Evolutionary conservation across 2,888 invertebrate species (phyloP).

Genomic region (Amiota mariae): DNA sequence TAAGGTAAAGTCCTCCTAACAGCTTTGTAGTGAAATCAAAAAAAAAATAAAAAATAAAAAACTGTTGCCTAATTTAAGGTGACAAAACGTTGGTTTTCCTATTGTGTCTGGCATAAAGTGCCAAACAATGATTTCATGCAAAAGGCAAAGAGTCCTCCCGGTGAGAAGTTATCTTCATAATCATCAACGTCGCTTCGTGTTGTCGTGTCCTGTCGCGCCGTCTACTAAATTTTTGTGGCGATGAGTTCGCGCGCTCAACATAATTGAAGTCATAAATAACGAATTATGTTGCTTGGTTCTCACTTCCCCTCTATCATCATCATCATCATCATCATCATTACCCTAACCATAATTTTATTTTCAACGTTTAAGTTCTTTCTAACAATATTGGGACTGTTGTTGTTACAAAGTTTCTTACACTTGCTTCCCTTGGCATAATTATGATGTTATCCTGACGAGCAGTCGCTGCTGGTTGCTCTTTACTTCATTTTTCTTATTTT

Average conservation of each 20-base stretch:
- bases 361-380: too few species aligned
- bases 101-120: slow-evolving; percentile 24
- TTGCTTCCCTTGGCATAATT: slow-evolving; percentile 8
- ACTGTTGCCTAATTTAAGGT: slow-evolving; percentile 17
- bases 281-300: slow-evolving; percentile 57
- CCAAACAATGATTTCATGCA: slow-evolving; percentile 32
- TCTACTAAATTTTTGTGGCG: too few species aligned
- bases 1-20: background rate
- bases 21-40: slow-evolving; percentile 39
- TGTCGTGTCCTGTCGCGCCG: too few species aligned
- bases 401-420: slow-evolving; percentile 39
- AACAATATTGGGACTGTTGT: slow-evolving; percentile 38
- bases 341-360: slow-evolving; percentile 1
- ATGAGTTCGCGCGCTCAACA: slow-evolving; percentile 51
- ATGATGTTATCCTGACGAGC: slow-evolving; percentile 3
- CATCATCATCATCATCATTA: background rate
- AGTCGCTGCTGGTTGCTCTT: too few species aligned
- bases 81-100: background rate
- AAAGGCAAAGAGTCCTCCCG: background rate
- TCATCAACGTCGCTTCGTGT: too few species aligned
- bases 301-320: background rate
- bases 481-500: slow-evolving; percentile 34
- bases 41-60: too few species aligned
- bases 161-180: too few species aligned
- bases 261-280: slow-evolving; percentile 68